Evolutionary conservation across 2,797 vertebrate genomes (phyloP).

Genomic region (Pseudochirops corinnae): DNA sequence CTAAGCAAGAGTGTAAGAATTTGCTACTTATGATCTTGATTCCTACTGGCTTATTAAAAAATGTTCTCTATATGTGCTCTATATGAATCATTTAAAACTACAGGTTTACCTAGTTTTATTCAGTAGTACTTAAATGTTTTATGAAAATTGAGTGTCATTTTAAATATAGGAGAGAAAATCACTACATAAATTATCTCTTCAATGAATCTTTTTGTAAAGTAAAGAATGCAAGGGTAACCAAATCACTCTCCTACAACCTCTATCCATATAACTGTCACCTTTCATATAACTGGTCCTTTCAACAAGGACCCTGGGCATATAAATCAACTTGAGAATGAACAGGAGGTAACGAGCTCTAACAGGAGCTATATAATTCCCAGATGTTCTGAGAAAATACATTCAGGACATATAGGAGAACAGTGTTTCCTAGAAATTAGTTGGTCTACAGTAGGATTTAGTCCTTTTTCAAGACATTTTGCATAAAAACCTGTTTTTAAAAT

Average conservation of each 20-base stretch:
- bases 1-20: constrained; percentile 22
- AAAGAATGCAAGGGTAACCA: not conserved
- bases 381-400: not conserved
- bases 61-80: constrained; percentile 39
- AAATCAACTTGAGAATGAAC: not conserved
- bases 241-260: not conserved
- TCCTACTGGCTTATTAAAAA: constrained; percentile 27
- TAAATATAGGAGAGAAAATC: constrained; percentile 44
- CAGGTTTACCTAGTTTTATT: constrained; percentile 59
- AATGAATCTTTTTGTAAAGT: constrained; percentile 20
- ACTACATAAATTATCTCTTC: not conserved
- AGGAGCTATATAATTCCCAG: not conserved
- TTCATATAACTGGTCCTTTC: not conserved
- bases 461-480: not conserved
- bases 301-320: not conserved
- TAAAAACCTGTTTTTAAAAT: not conserved
- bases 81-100: constrained; percentile 57
- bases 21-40: constrained; percentile 57
- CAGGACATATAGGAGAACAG: not conserved
- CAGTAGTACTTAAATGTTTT: constrained; percentile 46
- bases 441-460: not conserved
- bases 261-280: not conserved
- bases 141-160: constrained; percentile 1
- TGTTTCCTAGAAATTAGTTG: not conserved
- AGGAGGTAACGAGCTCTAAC: not conserved